These are phyloP conservation scores for Hirundo rustica DNA, from an alignment of 2,797 vertebrate species.

Conservation along the genomic window DNA sequence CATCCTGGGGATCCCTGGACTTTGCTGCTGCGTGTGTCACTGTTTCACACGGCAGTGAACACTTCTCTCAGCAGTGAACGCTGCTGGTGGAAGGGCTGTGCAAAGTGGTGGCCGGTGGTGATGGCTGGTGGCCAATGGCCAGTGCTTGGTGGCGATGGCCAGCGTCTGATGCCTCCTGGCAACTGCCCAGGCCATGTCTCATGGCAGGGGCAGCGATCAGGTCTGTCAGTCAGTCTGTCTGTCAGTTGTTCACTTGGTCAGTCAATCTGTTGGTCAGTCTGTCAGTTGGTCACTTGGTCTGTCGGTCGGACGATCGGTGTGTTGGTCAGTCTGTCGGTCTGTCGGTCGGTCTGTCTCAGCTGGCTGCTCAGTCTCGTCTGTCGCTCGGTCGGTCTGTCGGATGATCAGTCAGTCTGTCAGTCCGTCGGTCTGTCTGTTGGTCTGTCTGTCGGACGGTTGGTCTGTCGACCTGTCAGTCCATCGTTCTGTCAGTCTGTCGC, in stretches of 20 bases:
- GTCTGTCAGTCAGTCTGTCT: rapidly evolving
- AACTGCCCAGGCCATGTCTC: background rate
- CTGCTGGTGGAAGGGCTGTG: background rate
- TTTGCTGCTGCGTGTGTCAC: background rate
- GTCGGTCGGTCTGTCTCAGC: too few species aligned
- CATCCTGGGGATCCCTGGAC: background rate
- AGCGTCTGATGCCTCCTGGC: background rate
- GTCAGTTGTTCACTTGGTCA: rapidly evolving
- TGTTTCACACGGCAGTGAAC: background rate
- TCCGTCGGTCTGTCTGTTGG: background rate
- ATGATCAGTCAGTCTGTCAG: too few species aligned
- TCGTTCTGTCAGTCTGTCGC: too few species aligned
- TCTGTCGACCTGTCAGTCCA: background rate
- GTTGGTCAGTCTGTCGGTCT: rapidly evolving
- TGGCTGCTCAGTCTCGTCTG: too few species aligned
- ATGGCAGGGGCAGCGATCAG: background rate
- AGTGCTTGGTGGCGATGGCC: background rate
- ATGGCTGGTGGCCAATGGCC: background rate
- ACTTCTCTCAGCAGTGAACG: background rate
- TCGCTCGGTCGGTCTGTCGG: too few species aligned
- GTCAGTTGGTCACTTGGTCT: rapidly evolving
- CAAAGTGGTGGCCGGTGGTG: background rate
- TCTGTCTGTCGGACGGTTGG: background rate
- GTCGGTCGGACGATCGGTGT: rapidly evolving
- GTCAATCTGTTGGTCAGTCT: rapidly evolving